Conservation (phyloP, 2,113 vertebrate species). For the Cebus imitator region DNA sequence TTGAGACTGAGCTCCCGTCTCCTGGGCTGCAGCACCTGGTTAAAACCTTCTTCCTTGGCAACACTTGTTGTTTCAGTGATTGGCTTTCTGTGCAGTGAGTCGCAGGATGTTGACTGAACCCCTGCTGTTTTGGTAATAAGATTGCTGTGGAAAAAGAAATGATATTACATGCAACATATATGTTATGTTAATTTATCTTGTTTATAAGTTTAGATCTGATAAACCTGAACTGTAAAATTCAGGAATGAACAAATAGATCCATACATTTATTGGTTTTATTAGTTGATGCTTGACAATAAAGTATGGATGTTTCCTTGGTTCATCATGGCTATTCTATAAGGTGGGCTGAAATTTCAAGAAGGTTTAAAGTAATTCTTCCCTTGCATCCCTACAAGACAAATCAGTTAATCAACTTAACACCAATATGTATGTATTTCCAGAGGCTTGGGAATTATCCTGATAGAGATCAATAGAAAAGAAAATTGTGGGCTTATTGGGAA, state of each 20-base stretch:
- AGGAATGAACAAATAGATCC: background rate
- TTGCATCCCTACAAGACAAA: background rate
- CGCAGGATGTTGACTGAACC: no score
- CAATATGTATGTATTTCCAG: background rate
- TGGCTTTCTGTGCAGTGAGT: no score
- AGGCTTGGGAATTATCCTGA: background rate
- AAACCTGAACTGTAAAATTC: background rate
- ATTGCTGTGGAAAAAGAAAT: background rate
- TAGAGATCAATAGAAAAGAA: background rate
- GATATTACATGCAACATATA: background rate
- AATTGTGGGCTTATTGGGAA: background rate
- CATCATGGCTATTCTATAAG: background rate
- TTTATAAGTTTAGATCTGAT: background rate
- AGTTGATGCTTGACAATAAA: background rate
- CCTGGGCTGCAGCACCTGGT: no score
- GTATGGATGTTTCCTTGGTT: background rate
- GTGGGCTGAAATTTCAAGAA: background rate
- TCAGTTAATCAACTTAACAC: background rate
- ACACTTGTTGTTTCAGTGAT: no score
- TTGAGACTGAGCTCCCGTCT: no score
- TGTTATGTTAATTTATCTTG: background rate
- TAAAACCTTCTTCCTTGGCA: no score
- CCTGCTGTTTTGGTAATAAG: no score
- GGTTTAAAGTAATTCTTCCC: background rate
- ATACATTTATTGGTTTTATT: background rate